Conservation (phyloP, 2,888 invertebrate species). For the Temnothorax ravouxi region DNA sequence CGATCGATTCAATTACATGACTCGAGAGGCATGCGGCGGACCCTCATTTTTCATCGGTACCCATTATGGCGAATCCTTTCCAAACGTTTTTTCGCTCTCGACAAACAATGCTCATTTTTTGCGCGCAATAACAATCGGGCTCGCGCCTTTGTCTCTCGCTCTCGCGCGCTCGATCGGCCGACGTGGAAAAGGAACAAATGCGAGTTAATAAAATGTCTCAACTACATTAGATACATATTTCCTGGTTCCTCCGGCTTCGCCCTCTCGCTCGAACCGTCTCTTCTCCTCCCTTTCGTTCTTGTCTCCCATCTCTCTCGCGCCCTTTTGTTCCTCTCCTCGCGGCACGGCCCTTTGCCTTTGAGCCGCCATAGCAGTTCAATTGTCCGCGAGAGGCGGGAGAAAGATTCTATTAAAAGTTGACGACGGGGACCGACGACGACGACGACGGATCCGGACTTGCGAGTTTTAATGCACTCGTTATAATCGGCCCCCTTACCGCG, state of each 20-base stretch:
- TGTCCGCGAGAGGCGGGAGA: slow-evolving; percentile 77
- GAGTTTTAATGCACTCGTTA: slow-evolving; percentile 83
- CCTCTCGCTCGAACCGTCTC: background rate
- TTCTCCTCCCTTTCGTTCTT: background rate
- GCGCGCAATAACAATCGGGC: slow-evolving; percentile 27
- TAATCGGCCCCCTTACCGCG: slow-evolving; percentile 82
- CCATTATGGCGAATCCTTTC: slow-evolving; percentile 44
- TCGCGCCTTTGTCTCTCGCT: background rate
- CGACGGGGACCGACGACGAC: slow-evolving; percentile 72
- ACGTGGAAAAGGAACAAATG: background rate
- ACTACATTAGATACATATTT: slow-evolving; percentile 37
- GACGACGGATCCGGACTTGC: slow-evolving; percentile 76
- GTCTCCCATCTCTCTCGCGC: background rate
- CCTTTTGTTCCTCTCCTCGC: slow-evolving; percentile 29
- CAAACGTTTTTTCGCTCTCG: slow-evolving; percentile 18
- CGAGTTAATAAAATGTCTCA: slow-evolving; percentile 40
- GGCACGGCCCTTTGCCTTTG: slow-evolving; percentile 53
- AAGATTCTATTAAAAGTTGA: slow-evolving; percentile 84
- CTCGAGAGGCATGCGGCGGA: slow-evolving; percentile 48
- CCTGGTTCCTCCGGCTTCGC: background rate
- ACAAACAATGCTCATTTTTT: slow-evolving; percentile 49
- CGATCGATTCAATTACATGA: slow-evolving; percentile 67
- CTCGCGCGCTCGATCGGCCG: background rate
- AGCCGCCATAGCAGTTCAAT: slow-evolving; percentile 76
- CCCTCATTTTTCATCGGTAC: slow-evolving; percentile 44